Base-by-base conservation (phyloP, 2,888 invertebrate species). In the Argyra leucocephala region DNA sequence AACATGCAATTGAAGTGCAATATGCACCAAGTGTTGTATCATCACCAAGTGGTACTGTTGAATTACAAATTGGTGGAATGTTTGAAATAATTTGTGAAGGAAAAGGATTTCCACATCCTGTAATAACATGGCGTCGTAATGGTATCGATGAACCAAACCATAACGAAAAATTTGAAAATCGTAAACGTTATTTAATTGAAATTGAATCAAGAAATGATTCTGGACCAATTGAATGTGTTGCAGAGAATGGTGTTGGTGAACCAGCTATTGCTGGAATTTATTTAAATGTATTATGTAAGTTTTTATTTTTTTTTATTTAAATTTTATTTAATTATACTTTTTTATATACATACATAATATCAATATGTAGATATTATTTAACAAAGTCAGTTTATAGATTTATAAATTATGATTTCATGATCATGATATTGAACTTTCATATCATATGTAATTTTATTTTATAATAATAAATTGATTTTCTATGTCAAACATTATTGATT, bases 1-100 rank as follows among this genome's bases (percentile, higher is more conserved):
- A 84, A 2, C 90, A 91, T 73, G 84, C 88, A 22, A 88, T 91
- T 69, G 87, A 90, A 83, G 91, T 91, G 3, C 84, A 89, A 76
- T 87, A 86, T 77, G 83, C 90, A 0, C 90, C 92, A 0, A 84
- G 84, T 4, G 84, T 90, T 4, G 81, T 81, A 58, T 85, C 88
- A 0, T 90, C 91, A 0, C 85, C 85, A 15, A 84, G 84, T 21
- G 90, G 90, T 0, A 83, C 85, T 69, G 73, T 91, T 21, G 89
- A 90, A 75, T 86, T 90, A 0, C 84, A 84, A 64, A 83, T 90
- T 62, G 89, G 89, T 0, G 87, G 90, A 36, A 86, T 86, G 73
- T 88, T 90, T 24, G 85, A 86, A 72, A 88, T 93, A 72, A 85
- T 86, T 0, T 92, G 92, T 72, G 84, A 85, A 66, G 83, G 87